phyloP scores from a whole-genome alignment of 2,888 invertebrate species.

The Heliconius erato region DNA sequence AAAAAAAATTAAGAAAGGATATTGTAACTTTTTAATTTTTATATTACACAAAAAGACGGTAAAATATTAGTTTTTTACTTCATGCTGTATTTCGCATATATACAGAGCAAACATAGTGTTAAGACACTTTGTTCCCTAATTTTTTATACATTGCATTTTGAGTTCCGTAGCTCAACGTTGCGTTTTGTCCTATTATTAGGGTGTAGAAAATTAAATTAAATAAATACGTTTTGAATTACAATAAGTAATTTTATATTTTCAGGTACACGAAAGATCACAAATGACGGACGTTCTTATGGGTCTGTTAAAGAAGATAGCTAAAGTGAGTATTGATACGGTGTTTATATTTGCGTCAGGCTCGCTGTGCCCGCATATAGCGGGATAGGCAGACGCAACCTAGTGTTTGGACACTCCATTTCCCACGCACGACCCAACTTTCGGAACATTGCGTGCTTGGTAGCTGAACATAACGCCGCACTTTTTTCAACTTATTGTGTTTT shows the following conservation, averaged over 20 bases:
- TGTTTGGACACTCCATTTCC: neutral
- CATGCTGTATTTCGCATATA: too few species aligned
- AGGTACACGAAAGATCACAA: constrained; percentile 95
- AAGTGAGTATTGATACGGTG: constrained; percentile 73
- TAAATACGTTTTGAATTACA: neutral
- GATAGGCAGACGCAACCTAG: neutral
- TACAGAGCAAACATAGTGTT: too few species aligned
- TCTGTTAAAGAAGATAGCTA: constrained; percentile 95
- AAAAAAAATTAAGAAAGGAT: too few species aligned
- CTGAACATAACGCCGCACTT: neutral
- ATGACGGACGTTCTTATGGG: constrained; percentile 98
- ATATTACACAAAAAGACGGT: too few species aligned
- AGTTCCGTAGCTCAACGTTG: neutral
- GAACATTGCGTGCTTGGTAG: neutral
- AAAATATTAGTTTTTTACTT: too few species aligned
- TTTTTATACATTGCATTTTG: neutral
- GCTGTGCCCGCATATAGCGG: neutral
- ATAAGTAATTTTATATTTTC: constrained; percentile 49
- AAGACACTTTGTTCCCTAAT: too few species aligned
- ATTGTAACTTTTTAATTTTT: too few species aligned
- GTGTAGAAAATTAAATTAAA: neutral
- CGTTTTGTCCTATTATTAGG: neutral
- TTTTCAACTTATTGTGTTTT: neutral
- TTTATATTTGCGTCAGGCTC: too few species aligned
- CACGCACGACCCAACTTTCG: neutral